Evolutionary conservation across 2,888 invertebrate species (phyloP), one percentile per base, ranked within the genome.

Genomic region (Watsonalla cultraria): DNA sequence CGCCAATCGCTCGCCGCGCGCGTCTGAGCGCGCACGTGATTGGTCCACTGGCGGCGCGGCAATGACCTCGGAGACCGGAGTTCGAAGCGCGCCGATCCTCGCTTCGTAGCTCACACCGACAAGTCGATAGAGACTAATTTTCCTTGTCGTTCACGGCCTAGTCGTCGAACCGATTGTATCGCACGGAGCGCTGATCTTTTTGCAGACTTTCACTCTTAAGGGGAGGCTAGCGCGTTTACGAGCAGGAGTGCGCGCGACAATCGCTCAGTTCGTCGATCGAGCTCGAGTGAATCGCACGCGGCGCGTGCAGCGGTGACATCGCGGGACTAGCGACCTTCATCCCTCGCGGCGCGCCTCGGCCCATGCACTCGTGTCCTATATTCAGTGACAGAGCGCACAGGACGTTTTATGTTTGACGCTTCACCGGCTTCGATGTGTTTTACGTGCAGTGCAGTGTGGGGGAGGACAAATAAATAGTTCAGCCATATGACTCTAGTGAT

Each of bases 41-140:
- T 92, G 90, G 91, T 83, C 79, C 82, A 70, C 65, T 69, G 76
- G 66, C 83, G 84, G 90, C 92, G 94, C 94, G 94, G 94, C 94
- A 94, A 94, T 95, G 94, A 95, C 95, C 95, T 95, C 94, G 94
- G 93, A 92, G 92, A 93, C 93, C 94, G 93, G 94, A 93, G 92
- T 94, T 94, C 94, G 93, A 93, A 94, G 93, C 94, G 92, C 93
- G 93, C 93, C 93, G 94, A 94, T 94, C 93, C 92, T 93, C 89
- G 82, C 84, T 81, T 70, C 72, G 77, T 80, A 83, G 76, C 82
- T 79, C 84, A 89, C 89, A 91, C 88, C 88, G 89, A 84, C 87
- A 84, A 89, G 81, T 81, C 84, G 78, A 89, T 91, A 91, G 75
- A 82, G 91, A 85, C 86, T 85, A 91, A 80, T 80, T 84, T 87